phyloP scores from a whole-genome alignment of 2,797 vertebrate species.

The Rhinatrema bivittatum region DNA sequence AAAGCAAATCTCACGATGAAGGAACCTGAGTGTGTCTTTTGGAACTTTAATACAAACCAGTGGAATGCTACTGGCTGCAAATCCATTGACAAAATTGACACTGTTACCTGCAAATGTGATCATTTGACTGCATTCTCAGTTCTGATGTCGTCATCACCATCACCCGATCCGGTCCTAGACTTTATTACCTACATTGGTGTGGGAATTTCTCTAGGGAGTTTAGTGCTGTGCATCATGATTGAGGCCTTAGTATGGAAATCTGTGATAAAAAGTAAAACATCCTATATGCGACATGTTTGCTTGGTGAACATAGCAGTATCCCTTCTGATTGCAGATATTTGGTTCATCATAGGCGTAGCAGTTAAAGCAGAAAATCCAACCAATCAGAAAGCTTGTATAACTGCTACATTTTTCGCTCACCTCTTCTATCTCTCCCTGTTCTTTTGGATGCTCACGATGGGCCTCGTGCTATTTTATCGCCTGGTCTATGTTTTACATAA shows the following conservation, averaged over 20 bases:
- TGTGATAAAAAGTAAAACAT: conserved; percentile 45
- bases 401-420: conserved; percentile 51
- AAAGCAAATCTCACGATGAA: neutral
- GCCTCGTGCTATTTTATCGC: conserved; percentile 55
- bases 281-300: conserved; percentile 54
- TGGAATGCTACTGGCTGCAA: conserved; percentile 34
- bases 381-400: conserved; percentile 32
- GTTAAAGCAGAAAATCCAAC: conserved; percentile 4
- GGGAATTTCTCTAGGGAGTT: conserved; percentile 45
- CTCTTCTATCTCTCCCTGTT: conserved; percentile 58
- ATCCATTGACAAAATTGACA: accelerated
- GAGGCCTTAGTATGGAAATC: conserved; percentile 50
- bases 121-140: conserved; percentile 50
- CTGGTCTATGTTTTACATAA: conserved; percentile 50
- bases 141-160: conserved; percentile 38
- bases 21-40: conserved; percentile 36
- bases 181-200: conserved; percentile 40
- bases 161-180: neutral
- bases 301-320: conserved; percentile 53
- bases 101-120: conserved; percentile 33
- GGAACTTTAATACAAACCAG: conserved; percentile 24
- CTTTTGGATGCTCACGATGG: conserved; percentile 62
- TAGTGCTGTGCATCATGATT: conserved; percentile 41
- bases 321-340: conserved; percentile 38
- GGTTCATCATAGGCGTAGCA: conserved; percentile 41